Conservation (phyloP, 2,797 vertebrate genomes). For the Yasuhikotakia modesta region DNA sequence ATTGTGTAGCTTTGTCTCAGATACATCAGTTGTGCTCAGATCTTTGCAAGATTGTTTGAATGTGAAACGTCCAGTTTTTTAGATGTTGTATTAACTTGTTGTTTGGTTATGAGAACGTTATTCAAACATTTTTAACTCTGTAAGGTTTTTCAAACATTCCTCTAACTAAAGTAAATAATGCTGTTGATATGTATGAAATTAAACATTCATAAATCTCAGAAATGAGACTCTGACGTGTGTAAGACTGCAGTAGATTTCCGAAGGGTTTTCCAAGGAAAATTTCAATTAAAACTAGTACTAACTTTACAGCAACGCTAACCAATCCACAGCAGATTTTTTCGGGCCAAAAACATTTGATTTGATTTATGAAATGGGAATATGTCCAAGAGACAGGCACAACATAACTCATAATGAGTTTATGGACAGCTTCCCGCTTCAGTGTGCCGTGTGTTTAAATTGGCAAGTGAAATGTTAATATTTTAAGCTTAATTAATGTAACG, state of each 20-base stretch:
- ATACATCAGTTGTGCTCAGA: background rate
- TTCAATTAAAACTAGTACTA: constrained; percentile 21
- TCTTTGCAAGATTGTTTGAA: background rate
- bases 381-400: constrained; percentile 35
- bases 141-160: no score
- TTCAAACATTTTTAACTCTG: no score
- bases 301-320: background rate
- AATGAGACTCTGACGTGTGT: no score
- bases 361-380: constrained; percentile 52
- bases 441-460: constrained; percentile 48
- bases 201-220: no score
- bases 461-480: constrained; percentile 61
- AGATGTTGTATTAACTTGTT: no score
- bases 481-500: constrained; percentile 75
- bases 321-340: background rate
- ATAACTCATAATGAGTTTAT: constrained; percentile 40
- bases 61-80: no score
- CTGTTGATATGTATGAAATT: no score
- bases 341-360: constrained; percentile 34
- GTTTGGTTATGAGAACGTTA: no score
- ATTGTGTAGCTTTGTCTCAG: background rate
- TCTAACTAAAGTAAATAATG: no score
- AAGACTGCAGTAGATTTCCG: background rate
- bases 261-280: constrained; percentile 64
- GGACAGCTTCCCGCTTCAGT: constrained; percentile 38